phyloP scores from a whole-genome alignment of 92 coral and sea anemone genomes.

The Bergia puertoricense region DNA sequence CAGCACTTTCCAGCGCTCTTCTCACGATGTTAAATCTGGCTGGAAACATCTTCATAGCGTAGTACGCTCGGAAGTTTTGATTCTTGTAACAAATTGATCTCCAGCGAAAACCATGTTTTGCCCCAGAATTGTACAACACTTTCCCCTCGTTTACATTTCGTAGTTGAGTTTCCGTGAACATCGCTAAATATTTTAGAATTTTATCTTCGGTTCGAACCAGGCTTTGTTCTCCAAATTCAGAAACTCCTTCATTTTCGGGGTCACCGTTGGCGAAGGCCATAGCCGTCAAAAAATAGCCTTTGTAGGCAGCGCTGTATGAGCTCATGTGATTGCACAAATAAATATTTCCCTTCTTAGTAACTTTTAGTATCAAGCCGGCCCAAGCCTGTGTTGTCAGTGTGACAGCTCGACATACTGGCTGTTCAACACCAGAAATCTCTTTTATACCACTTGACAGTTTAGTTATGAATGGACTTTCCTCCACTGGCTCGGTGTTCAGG shows the following conservation, averaged over 20 bases:
- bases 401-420: conserved; percentile 9
- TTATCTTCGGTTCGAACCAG: conserved; percentile 25
- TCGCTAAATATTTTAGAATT: conserved; percentile 18
- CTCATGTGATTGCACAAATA: conserved; percentile 16
- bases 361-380: background rate
- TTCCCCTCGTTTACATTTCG: conserved; percentile 36
- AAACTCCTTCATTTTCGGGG: conserved; percentile 10
- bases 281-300: conserved; percentile 27
- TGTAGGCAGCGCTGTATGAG: background rate
- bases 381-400: background rate
- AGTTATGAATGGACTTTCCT: background rate
- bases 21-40: conserved; percentile 28
- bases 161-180: conserved; percentile 36
- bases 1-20: conserved; percentile 26
- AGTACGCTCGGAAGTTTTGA: conserved; percentile 39
- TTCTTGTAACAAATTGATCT: conserved; percentile 37
- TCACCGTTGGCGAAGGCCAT: conserved; percentile 30
- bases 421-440: background rate
- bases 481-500: background rate
- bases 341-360: background rate
- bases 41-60: conserved; percentile 37
- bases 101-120: conserved; percentile 33
- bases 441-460: background rate
- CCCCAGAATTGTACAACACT: conserved; percentile 37
- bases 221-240: conserved; percentile 35